Percentiles rank a stretch among this genome's conserved stretches.
These are phyloP conservation scores for Mustela lutreola DNA, from an alignment of 2,113 vertebrate species.

Conservation along the genomic window DNA sequence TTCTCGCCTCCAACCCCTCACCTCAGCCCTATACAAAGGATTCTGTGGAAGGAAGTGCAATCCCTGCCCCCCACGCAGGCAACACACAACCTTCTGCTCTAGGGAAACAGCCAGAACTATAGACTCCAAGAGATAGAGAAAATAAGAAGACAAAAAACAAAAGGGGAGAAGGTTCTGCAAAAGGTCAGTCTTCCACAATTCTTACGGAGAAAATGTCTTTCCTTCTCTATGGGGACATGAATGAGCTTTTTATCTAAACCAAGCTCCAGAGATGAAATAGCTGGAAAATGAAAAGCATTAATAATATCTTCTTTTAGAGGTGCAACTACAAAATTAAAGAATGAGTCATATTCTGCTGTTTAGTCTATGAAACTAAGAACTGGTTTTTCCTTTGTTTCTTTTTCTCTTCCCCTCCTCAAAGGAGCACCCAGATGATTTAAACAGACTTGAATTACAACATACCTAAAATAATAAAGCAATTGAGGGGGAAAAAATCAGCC, in stretches of 20 bases:
- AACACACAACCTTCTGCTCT: neutral
- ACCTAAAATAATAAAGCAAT: constrained; percentile 83
- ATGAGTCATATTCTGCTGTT: constrained; percentile 75
- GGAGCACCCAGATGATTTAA: constrained; percentile 77
- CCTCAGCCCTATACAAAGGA: neutral
- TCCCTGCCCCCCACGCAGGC: neutral
- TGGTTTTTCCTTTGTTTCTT: constrained; percentile 73
- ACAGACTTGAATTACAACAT: constrained; percentile 68
- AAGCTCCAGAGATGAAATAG: neutral
- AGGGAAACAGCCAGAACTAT: neutral
- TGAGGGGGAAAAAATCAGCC: constrained; percentile 81
- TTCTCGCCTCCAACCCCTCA: neutral
- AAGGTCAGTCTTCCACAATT: constrained; percentile 33
- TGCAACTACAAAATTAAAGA: constrained; percentile 69
- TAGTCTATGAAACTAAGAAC: constrained; percentile 71
- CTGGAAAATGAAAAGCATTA: constrained; percentile 62
- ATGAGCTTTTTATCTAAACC: constrained; percentile 49
- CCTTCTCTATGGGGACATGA: neutral
- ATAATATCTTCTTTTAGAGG: constrained; percentile 68
- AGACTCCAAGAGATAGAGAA: neutral
- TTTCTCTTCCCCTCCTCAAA: constrained; percentile 61
- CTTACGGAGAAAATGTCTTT: constrained; percentile 1
- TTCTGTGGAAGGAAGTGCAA: neutral
- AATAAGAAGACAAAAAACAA: neutral
- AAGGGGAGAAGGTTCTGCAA: neutral